These are phyloP conservation scores for Erebia epiphron DNA, from an alignment of 2,888 invertebrate genomes.

Conservation along the genomic window DNA sequence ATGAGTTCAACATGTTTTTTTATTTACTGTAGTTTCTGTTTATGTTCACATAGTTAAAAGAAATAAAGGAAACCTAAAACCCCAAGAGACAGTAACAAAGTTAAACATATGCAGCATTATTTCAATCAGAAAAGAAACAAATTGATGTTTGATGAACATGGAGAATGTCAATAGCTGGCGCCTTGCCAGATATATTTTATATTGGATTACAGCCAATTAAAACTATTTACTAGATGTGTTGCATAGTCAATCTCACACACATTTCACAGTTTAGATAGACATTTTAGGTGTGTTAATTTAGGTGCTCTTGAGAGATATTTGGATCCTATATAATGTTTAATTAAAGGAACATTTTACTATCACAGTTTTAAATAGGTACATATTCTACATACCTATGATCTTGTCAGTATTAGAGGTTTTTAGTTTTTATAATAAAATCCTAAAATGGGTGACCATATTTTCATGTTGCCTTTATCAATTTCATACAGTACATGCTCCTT, in stretches of 20 bases:
- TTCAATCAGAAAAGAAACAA: slow-evolving; percentile 74
- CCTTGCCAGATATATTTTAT: slow-evolving; percentile 76
- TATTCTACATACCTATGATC: not conserved
- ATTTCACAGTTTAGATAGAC: slow-evolving; percentile 50
- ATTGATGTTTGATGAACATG: slow-evolving; percentile 78
- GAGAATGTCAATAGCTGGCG: slow-evolving; percentile 75
- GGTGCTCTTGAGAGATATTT: slow-evolving; percentile 50
- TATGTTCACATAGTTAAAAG: not conserved
- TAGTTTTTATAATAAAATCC: no score
- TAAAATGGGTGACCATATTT: no score
- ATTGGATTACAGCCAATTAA: slow-evolving; percentile 83
- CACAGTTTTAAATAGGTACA: not conserved
- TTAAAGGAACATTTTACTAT: not conserved
- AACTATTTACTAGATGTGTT: slow-evolving; percentile 66
- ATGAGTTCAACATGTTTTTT: no score
- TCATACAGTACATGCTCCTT: no score
- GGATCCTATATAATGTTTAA: not conserved
- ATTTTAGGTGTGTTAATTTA: slow-evolving; percentile 70
- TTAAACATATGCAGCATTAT: slow-evolving; percentile 52
- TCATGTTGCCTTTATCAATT: no score
- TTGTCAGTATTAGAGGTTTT: not conserved
- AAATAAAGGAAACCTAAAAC: slow-evolving; percentile 2
- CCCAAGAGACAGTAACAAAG: not conserved
- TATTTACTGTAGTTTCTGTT: not conserved
- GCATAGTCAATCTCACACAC: slow-evolving; percentile 65